phyloP scores from a whole-genome alignment of 1,140 invertebrate genomes.

The Tetramorium parvispinum region DNA sequence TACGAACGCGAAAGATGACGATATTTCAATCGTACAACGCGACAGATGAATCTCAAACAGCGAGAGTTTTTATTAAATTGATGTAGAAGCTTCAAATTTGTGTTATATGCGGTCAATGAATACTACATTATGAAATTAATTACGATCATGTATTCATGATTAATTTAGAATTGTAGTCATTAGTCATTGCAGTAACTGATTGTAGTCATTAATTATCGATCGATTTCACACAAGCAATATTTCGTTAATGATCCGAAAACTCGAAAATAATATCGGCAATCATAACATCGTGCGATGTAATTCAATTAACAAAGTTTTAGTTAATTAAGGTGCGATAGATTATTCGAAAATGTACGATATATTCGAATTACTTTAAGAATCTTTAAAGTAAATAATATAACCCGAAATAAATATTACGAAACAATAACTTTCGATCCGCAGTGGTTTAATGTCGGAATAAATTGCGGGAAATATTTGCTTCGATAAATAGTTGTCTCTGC shows the following conservation, averaged over 20 bases:
- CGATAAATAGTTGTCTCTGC: background rate
- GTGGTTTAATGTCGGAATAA: background rate
- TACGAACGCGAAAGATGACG: too few relatives aligned
- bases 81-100: background rate
- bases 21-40: background rate
- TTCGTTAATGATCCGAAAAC: background rate
- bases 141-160: background rate
- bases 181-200: background rate
- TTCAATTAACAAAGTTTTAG: constrained; percentile 1
- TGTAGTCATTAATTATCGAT: constrained; percentile 6
- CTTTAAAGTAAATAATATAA: background rate
- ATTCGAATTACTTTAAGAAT: background rate
- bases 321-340: background rate
- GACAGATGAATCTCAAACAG: background rate
- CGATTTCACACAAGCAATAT: background rate
- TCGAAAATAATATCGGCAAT: background rate
- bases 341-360: background rate
- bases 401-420: background rate
- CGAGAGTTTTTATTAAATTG: background rate
- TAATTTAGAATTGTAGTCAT: constrained; percentile 5
- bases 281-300: background rate
- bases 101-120: background rate
- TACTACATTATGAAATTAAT: background rate
- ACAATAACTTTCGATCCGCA: background rate
- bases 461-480: too few relatives aligned